Conservation (phyloP, 2,113 vertebrate genomes). For the Phalacrocorax carbo region DNA sequence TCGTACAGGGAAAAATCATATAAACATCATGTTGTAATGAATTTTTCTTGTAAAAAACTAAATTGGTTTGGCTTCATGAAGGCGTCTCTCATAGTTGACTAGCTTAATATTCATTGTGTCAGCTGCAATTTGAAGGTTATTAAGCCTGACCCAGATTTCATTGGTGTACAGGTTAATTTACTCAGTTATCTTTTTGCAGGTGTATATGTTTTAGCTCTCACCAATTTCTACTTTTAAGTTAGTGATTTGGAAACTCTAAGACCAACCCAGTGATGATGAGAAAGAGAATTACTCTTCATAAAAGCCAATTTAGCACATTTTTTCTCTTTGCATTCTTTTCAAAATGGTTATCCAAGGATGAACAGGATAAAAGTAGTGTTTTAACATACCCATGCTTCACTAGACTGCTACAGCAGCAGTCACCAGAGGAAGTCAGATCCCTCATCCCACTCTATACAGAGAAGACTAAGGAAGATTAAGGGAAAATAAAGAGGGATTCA, state of each 20-base stretch:
- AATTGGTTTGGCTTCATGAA: background rate
- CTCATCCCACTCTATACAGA: background rate
- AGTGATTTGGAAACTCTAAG: conserved; percentile 13
- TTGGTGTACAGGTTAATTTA: conserved; percentile 44
- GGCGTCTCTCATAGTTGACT: background rate
- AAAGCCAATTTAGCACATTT: background rate
- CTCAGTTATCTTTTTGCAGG: conserved; percentile 1
- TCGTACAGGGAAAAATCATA: background rate
- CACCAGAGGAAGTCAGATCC: background rate
- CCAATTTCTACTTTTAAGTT: background rate
- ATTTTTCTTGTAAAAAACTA: background rate
- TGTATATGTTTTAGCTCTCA: background rate
- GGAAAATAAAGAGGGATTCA: background rate
- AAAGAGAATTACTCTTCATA: background rate
- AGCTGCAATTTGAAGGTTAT: conserved; percentile 35
- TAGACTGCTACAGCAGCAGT: background rate
- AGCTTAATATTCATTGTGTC: conserved; percentile 26
- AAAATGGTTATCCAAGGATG: background rate
- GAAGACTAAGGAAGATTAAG: background rate
- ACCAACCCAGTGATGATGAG: background rate
- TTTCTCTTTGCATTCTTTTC: background rate
- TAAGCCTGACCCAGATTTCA: conserved; percentile 58
- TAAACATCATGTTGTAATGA: background rate
- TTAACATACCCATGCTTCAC: background rate
- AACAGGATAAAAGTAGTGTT: background rate